These are phyloP conservation scores for Ichneumoninae sp. DNA, from an alignment of 2,888 invertebrate species.

Conservation along the genomic window DNA sequence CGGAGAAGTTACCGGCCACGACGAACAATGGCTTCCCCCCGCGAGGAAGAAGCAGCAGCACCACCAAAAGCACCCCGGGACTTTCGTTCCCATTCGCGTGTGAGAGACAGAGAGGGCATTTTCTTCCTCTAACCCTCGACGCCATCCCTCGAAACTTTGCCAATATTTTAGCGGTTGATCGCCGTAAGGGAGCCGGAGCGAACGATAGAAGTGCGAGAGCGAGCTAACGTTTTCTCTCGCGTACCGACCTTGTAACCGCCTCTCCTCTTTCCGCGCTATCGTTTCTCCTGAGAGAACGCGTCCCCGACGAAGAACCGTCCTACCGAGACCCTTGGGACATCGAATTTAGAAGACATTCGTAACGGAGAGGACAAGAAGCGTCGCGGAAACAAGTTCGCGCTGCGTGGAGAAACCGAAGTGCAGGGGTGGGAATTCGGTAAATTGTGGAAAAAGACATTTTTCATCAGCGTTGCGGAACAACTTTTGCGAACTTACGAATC, in stretches of 20 bases:
- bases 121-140: constrained; percentile 63
- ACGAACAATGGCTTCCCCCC: constrained; percentile 78
- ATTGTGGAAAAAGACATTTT: constrained; percentile 41
- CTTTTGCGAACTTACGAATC: constrained; percentile 19
- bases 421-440: constrained; percentile 19
- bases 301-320: constrained; percentile 40
- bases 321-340: constrained; percentile 55
- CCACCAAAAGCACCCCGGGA: constrained; percentile 70
- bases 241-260: constrained; percentile 76
- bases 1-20: constrained; percentile 78
- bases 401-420: constrained; percentile 31
- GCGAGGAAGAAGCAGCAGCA: constrained; percentile 39
- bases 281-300: constrained; percentile 47
- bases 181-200: constrained; percentile 59
- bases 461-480: constrained; percentile 16
- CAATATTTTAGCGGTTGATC: constrained; percentile 81
- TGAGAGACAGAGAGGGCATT: constrained; percentile 59
- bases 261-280: constrained; percentile 56
- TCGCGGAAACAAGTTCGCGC: constrained; percentile 44
- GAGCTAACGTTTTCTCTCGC: constrained; percentile 68
- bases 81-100: constrained; percentile 70
- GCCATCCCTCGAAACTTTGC: constrained; percentile 77
- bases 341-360: constrained; percentile 61
- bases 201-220: constrained; percentile 59
- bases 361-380: constrained; percentile 40